phyloP scores from a whole-genome alignment of 2,888 invertebrate species.

The Nipponacmea schrenckii region DNA sequence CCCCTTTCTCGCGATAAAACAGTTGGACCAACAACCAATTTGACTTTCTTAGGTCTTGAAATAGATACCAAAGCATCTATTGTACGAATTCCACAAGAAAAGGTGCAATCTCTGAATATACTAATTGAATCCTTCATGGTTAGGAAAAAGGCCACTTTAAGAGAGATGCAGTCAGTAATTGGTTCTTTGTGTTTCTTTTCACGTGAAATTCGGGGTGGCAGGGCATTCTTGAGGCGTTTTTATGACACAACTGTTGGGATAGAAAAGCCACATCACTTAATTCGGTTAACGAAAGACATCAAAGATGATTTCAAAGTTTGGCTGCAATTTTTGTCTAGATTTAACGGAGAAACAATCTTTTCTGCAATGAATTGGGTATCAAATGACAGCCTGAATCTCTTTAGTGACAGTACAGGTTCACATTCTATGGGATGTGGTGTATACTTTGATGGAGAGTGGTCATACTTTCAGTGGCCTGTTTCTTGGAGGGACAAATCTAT shows the following conservation, averaged over 20 bases:
- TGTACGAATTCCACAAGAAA: conserved; percentile 9
- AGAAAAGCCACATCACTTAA: conserved; percentile 10
- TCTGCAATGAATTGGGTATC: conserved; percentile 10
- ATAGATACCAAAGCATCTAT: conserved; percentile 11
- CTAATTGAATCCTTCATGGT: background rate
- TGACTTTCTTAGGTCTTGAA: conserved; percentile 12
- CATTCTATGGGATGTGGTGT: conserved; percentile 11
- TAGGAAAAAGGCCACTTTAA: background rate
- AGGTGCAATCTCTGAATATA: background rate
- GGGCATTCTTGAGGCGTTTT: conserved; percentile 22
- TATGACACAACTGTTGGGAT: conserved; percentile 21
- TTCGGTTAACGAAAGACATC: conserved; percentile 9
- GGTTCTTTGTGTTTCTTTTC: conserved; percentile 12
- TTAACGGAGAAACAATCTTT: conserved; percentile 18
- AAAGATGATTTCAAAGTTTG: conserved; percentile 20
- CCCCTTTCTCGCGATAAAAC: background rate
- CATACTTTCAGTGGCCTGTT: conserved; percentile 12
- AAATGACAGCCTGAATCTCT: conserved; percentile 12
- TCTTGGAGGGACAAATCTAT: background rate
- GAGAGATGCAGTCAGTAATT: conserved; percentile 7
- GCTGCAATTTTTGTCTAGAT: conserved; percentile 15
- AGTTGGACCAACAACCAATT: conserved; percentile 3
- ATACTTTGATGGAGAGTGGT: conserved; percentile 13
- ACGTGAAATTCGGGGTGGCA: conserved; percentile 10
- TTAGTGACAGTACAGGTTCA: conserved; percentile 19